phyloP scores from a whole-genome alignment of 1,140 invertebrate genomes.

The Linepithema humile region DNA sequence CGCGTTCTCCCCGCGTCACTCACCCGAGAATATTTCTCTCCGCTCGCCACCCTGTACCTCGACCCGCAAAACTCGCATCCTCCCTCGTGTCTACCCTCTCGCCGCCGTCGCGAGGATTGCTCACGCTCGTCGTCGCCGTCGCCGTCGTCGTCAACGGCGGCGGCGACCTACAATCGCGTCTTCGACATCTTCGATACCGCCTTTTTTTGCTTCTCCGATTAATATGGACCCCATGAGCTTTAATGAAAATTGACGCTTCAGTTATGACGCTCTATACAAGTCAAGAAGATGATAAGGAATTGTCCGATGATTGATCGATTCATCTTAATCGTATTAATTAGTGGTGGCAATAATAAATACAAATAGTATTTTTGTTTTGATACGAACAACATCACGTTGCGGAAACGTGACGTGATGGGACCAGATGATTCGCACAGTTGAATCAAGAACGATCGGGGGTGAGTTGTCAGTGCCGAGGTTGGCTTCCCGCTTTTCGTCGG shows the following conservation, averaged over 20 bases:
- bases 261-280: neutral
- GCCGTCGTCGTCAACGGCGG: neutral
- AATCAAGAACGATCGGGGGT: conserved; percentile 11
- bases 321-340: neutral
- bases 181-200: neutral
- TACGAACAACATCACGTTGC: neutral
- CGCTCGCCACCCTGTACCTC: conserved; percentile 69
- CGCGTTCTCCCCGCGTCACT: conserved; percentile 68
- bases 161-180: conserved; percentile 26
- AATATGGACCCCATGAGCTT: neutral
- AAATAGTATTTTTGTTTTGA: neutral
- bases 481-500: conserved; percentile 28
- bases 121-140: conserved; percentile 30
- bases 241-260: neutral
- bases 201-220: neutral
- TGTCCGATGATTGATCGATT: neutral
- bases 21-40: conserved; percentile 73
- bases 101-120: conserved; percentile 1
- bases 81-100: conserved; percentile 46
- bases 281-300: neutral
- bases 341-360: neutral
- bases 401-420: neutral
- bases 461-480: neutral
- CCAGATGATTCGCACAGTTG: neutral
- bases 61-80: conserved; percentile 70